Conservation (phyloP, 2,797 vertebrate species). For the Novumbra hubbsi region DNA sequence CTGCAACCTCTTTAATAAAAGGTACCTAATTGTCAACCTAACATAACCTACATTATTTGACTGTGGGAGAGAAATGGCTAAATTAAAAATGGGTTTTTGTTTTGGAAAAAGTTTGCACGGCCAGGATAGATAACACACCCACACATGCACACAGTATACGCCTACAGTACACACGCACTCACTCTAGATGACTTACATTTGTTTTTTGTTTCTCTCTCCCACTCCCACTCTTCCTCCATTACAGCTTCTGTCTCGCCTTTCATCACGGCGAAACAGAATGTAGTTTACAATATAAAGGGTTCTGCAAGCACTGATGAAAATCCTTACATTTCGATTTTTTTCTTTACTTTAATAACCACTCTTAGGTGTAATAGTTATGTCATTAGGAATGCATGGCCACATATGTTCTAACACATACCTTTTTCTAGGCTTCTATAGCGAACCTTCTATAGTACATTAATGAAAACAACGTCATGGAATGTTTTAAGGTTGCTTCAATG, state of each 20-base stretch:
- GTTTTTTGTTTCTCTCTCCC: conserved; percentile 7
- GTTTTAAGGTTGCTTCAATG: neutral
- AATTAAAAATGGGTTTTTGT: no score
- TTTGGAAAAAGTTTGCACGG: no score
- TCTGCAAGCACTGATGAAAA: conserved; percentile 10
- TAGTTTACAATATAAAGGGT: conserved; percentile 35
- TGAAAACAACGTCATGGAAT: neutral
- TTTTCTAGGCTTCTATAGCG: neutral
- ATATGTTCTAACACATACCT: neutral
- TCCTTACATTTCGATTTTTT: conserved; percentile 26
- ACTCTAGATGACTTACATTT: conserved; percentile 14
- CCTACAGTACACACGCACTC: neutral
- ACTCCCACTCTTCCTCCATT: conserved; percentile 33
- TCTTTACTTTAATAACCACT: conserved; percentile 13
- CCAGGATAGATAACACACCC: neutral
- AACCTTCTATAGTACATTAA: neutral
- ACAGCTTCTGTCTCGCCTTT: conserved; percentile 43
- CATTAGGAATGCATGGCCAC: neutral
- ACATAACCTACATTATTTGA: no score
- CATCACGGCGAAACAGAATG: conserved; percentile 34
- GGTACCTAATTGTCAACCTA: no score
- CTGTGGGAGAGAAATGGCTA: no score
- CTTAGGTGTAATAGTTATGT: neutral
- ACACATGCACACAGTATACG: conserved; percentile 1
- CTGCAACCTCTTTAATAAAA: no score